phyloP scores from a whole-genome alignment of 2,113 vertebrate genomes.

The Sinocyclocheilus rhinocerous region DNA sequence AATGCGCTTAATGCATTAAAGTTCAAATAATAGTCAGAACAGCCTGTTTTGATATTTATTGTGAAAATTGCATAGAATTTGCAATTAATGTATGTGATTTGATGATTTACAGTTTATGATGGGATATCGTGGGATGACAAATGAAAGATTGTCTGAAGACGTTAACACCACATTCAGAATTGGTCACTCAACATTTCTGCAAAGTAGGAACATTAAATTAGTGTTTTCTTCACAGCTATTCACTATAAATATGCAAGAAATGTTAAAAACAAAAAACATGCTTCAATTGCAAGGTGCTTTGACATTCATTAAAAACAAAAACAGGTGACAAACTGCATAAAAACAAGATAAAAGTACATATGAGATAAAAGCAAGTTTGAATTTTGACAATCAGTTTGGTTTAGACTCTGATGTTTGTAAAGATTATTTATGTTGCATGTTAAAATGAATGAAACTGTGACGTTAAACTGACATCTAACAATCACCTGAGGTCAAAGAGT shows the following conservation, averaged over 20 bases:
- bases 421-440: background rate
- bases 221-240: slow-evolving; percentile 13
- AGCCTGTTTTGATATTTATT: background rate
- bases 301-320: background rate
- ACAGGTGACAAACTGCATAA: background rate
- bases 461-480: background rate
- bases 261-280: background rate
- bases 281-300: slow-evolving; percentile 4
- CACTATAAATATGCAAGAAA: background rate
- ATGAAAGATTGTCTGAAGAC: background rate
- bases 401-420: background rate
- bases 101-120: background rate
- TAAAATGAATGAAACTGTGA: background rate
- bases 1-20: background rate
- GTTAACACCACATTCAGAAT: background rate
- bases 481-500: slow-evolving; percentile 25
- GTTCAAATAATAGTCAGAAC: background rate
- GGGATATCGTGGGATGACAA: background rate
- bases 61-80: background rate
- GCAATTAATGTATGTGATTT: background rate
- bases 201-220: background rate
- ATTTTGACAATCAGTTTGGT: background rate
- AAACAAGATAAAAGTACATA: slow-evolving; percentile 17
- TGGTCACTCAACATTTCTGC: slow-evolving; percentile 27
- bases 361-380: background rate